Conservation (phyloP, 2,797 vertebrate genomes). For the Streptopelia turtur region DNA sequence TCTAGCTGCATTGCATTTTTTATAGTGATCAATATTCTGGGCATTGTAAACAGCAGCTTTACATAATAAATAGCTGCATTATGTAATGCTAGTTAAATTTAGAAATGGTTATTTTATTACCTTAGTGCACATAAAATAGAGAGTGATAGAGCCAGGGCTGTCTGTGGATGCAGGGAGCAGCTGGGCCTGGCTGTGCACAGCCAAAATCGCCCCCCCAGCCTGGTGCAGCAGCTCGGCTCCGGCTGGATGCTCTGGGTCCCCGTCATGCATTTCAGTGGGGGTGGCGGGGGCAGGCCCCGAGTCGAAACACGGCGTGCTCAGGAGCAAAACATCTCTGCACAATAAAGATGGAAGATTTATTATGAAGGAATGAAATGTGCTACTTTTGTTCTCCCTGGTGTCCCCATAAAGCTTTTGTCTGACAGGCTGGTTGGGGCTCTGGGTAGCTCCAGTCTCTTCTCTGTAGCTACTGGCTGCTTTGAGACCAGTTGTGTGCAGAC, state of each 20-base stretch:
- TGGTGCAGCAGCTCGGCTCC: background rate
- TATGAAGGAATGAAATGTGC: constrained; percentile 59
- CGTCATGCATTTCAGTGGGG: background rate
- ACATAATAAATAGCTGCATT: constrained; percentile 77
- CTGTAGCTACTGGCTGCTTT: constrained; percentile 47
- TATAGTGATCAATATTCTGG: constrained; percentile 68
- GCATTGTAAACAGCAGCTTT: constrained; percentile 73
- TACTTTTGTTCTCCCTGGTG: constrained; percentile 65
- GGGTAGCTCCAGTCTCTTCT: constrained; percentile 12
- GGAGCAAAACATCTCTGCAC: constrained; percentile 54
- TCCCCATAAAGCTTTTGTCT: constrained; percentile 67
- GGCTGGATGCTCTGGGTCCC: background rate
- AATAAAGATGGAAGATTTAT: constrained; percentile 73
- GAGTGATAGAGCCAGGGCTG: constrained; percentile 51
- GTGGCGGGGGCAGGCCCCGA: background rate
- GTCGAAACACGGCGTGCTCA: background rate
- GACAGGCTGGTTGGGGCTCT: constrained; percentile 45
- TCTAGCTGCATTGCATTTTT: constrained; percentile 63
- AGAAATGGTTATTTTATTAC: constrained; percentile 78
- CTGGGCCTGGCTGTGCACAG: background rate
- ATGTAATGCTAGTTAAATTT: constrained; percentile 77
- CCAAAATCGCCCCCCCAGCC: background rate
- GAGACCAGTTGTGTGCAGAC: constrained; percentile 60
- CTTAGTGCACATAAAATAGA: constrained; percentile 68
- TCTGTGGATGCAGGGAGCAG: constrained; percentile 27